Base-by-base conservation (phyloP, 2,797 vertebrate species). In the Coilia nasus region DNA sequence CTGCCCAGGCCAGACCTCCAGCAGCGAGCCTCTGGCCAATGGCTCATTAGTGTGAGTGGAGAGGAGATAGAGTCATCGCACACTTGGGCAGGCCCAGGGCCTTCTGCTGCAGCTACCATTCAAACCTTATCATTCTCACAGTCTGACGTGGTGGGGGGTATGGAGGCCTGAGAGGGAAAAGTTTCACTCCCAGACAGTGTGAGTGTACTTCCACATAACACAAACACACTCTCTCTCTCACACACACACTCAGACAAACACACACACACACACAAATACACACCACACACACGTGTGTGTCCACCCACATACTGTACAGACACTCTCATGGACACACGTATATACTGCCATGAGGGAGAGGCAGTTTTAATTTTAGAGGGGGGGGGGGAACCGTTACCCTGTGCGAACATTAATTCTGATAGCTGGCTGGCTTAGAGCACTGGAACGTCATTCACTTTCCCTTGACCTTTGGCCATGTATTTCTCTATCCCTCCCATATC, bases 41-140 rank as follows among this genome's bases (percentile, higher is more conserved):
- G 64, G 64, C 89, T 91, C 93, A 93, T 95, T 93, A 94, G 92
- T 90, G 87, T 91, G 90, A 93, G 91, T 90, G 90, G 87, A 82
- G 56, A 57, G 85, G 84, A 83, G 81, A 82, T 59, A 84, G 17
- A 81, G 41, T 41, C 56, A 75, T 75, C 67, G 28, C 67, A 35
- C 67, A 35, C 28, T 35, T 75, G 15, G 67, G 28, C 31, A 75
- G 15, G 28, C 35, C 67, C 67, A 15, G 67, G 28, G 28, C 67
- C 28, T 14, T 28, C 35, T 75, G 84, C 82, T 86, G 85, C 82
- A 84, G 82, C 89, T 87, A 71, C 84, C 80, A 89, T 71, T 71
- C 28, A 10, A 6, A 15, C 35, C 67, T 67, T 84, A 87, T 87
- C 19, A 81, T 84, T 85, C 82, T 75, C 28, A 84, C 84, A 84